Base-by-base conservation (phyloP, 2,113 vertebrate species). In the Spizaetus ornatus region DNA sequence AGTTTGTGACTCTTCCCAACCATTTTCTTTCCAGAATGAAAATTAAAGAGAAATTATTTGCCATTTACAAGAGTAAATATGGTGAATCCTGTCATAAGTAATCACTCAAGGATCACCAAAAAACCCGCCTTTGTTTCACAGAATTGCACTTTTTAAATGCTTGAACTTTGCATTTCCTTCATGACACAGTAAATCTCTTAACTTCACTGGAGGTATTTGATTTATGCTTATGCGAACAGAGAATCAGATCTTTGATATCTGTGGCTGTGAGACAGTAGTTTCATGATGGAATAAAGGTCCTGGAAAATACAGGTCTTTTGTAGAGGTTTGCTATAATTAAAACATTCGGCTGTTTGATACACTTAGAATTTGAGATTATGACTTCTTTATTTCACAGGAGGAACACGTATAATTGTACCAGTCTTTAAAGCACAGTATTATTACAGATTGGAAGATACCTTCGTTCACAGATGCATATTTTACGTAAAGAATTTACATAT, bases 11-110 rank as follows among this genome's bases (percentile, higher is more conserved):
- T 95, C 66, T 91, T 95, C 67, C 82, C 42, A 81, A 76, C 67
- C 74, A 59, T 94, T 96, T 95, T 88, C 63, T 70, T 88, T 92
- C 76, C 55, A 78, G 63, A 94, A 52, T 50, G 59, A 90, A 97
- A 95, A 93, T 92, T 81, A 86, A 78, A 90, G 59, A 66, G 62
- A 87, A 88, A 94, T 93, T 90, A 92, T 89, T 96, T 90, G 23
- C 63, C 84, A 73, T 93, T 96, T 97, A 62, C 58, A 50, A 29
- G 82, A 88, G 47, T 91, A 95, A 96, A 95, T 88, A 73, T 15
- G 38, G 70, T 79, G 45, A 95, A 73, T 90, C 18, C 53, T 86
- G 91, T 94, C 89, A 81, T 59, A 77, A 85, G 19, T 72, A 85
- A 85, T 94, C 20, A 77, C 32, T 73, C 42, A 73, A 61, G 62